Evolutionary conservation across 2,888 invertebrate genomes (phyloP).

Genomic region (Leptinotarsa rubiginosa): DNA sequence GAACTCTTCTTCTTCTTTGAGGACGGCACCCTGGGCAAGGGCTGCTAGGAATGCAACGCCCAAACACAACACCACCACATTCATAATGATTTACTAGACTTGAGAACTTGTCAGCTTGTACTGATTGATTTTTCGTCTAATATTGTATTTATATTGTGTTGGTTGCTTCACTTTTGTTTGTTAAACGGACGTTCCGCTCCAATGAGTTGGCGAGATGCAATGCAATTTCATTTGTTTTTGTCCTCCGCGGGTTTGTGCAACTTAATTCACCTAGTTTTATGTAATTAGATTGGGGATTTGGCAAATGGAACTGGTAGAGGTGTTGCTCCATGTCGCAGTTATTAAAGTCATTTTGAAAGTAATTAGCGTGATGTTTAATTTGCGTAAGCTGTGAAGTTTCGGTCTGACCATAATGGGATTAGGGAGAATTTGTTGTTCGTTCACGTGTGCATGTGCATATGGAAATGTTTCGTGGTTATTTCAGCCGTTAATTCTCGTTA

Average conservation of each 20-base stretch:
- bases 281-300: slow-evolving; percentile 39
- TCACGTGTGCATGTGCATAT: slow-evolving; percentile 15
- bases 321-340: slow-evolving; percentile 20
- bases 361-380: slow-evolving; percentile 29
- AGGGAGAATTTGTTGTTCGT: slow-evolving; percentile 2
- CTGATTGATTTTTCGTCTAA: slow-evolving; percentile 44
- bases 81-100: slow-evolving; percentile 50
- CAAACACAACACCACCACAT: slow-evolving; percentile 57
- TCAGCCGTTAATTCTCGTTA: neutral
- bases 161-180: slow-evolving; percentile 50
- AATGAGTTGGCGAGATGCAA: slow-evolving; percentile 55
- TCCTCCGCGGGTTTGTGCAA: slow-evolving; percentile 44
- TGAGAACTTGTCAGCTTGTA: slow-evolving; percentile 27
- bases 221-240: slow-evolving; percentile 51
- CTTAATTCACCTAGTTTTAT: slow-evolving; percentile 40
- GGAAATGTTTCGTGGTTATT: neutral
- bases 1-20: slow-evolving; percentile 34
- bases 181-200: slow-evolving; percentile 56
- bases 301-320: slow-evolving; percentile 29
- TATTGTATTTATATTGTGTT: slow-evolving; percentile 56
- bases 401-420: slow-evolving; percentile 25
- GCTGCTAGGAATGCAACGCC: slow-evolving; percentile 49
- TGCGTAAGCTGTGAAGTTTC: slow-evolving; percentile 17
- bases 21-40: slow-evolving; percentile 47
- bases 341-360: slow-evolving; percentile 23